phyloP scores from a whole-genome alignment of 2,113 vertebrate species.

The Ceratotherium simum region DNA sequence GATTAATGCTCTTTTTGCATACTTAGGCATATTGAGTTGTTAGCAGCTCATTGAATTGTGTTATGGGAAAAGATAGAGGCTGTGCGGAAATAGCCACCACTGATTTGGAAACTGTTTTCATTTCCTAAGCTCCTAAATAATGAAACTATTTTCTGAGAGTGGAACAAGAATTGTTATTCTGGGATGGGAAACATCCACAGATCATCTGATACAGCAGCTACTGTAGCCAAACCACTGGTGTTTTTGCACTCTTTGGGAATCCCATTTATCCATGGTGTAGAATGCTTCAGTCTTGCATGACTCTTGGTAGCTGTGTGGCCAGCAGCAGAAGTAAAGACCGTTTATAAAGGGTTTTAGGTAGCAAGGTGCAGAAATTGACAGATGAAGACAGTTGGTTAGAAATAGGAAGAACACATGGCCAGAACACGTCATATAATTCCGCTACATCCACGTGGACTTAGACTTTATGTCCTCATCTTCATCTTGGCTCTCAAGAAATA shows the following conservation, averaged over 20 bases:
- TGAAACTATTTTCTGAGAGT: constrained; percentile 47
- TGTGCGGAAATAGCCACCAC: not conserved
- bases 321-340: not conserved
- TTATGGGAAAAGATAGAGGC: not conserved
- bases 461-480: not conserved
- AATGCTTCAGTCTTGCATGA: not conserved
- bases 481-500: not conserved
- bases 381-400: not conserved
- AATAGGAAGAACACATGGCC: not conserved
- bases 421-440: not conserved
- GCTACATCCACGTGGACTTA: not conserved
- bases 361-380: not conserved
- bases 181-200: not conserved
- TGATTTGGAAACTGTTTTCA: constrained; percentile 38
- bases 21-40: constrained; percentile 47
- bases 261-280: not conserved
- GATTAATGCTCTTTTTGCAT: constrained; percentile 53
- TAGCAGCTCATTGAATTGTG: constrained; percentile 29
- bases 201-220: not conserved
- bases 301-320: not conserved
- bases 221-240: not conserved
- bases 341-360: constrained; percentile 6
- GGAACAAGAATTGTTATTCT: constrained; percentile 17
- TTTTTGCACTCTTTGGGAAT: not conserved
- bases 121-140: constrained; percentile 40